Conservation (phyloP, 2,888 invertebrate species). For the Atethmia centrago region DNA sequence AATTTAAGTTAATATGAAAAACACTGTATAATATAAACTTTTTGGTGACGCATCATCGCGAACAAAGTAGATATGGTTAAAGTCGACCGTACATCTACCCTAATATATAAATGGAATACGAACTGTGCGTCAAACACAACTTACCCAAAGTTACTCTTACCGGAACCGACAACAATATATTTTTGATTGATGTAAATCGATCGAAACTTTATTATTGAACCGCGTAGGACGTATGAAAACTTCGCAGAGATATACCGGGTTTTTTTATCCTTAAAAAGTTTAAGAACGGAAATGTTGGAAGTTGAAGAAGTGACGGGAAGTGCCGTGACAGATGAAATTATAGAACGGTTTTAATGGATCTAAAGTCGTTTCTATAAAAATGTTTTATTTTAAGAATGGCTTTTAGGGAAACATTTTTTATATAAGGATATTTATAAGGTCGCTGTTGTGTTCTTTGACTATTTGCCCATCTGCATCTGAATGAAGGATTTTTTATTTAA, state of each 20-base stretch:
- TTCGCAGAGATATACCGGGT: slow-evolving; percentile 55
- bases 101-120: not conserved
- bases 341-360: slow-evolving; percentile 60
- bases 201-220: slow-evolving; percentile 77
- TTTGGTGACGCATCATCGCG: too few species aligned
- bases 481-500: not conserved
- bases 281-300: slow-evolving; percentile 62
- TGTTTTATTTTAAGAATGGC: slow-evolving; percentile 31
- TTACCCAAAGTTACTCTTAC: slow-evolving; percentile 44
- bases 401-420: slow-evolving; percentile 15
- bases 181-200: slow-evolving; percentile 77
- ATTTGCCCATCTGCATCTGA: not conserved
- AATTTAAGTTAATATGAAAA: too few species aligned
- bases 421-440: not conserved
- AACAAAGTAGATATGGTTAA: too few species aligned
- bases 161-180: slow-evolving; percentile 70
- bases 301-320: slow-evolving; percentile 65
- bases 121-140: slow-evolving; percentile 33
- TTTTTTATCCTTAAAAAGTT: slow-evolving; percentile 67
- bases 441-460: not conserved
- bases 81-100: not conserved
- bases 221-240: slow-evolving; percentile 68
- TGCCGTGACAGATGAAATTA: slow-evolving; percentile 59
- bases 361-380: slow-evolving; percentile 48
- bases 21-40: too few species aligned